Evolutionary conservation across 2,113 vertebrate genomes (phyloP).

Genomic region (Tychaedon coryphoeus): DNA sequence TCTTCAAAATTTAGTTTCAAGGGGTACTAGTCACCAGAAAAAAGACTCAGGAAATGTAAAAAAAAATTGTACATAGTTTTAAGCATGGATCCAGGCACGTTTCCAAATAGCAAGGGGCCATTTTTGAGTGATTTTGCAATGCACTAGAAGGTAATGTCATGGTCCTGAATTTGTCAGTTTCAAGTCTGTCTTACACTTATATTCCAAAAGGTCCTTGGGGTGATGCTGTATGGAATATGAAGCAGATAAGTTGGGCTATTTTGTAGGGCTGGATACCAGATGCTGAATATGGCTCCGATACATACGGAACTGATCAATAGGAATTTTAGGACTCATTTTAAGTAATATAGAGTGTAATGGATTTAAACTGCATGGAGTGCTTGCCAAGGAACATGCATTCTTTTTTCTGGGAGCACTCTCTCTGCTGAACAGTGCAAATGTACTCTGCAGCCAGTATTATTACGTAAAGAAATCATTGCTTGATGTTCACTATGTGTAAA

Average conservation of each 20-base stretch:
- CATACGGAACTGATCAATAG: background rate
- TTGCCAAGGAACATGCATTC: background rate
- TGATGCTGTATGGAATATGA: background rate
- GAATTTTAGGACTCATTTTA: background rate
- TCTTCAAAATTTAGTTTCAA: background rate
- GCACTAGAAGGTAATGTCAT: background rate
- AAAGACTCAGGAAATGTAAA: background rate
- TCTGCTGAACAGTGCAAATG: background rate
- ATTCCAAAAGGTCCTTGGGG: background rate
- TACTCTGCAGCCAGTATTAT: background rate
- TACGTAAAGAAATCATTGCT: background rate
- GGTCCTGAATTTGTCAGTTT: background rate
- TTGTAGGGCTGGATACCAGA: background rate
- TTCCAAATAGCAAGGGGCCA: background rate
- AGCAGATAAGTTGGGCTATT: background rate
- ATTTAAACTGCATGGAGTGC: background rate
- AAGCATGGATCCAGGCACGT: background rate
- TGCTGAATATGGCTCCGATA: background rate
- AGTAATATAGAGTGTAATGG: background rate
- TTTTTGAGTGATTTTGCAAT: background rate
- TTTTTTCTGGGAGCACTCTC: background rate
- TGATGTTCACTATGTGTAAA: background rate
- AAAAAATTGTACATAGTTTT: background rate
- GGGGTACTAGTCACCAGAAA: background rate
- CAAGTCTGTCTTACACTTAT: rapidly evolving